Conservation (phyloP, 2,797 vertebrate genomes). For the Arrhamphus sclerolepis region DNA sequence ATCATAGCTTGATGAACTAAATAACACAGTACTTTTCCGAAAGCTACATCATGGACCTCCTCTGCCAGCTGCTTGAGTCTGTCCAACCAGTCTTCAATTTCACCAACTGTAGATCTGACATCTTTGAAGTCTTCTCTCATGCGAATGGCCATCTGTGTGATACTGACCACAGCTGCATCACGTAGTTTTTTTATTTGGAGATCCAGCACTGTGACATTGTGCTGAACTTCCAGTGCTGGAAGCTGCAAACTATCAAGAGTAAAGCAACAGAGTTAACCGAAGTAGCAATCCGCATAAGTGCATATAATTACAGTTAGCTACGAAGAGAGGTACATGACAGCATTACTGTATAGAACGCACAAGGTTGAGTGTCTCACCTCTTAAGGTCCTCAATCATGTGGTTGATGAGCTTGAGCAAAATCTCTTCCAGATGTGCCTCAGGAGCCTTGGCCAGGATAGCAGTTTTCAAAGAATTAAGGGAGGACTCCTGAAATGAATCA, state of each 20-base stretch:
- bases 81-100: constrained; percentile 93
- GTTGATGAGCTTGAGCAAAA: constrained; percentile 89
- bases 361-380: constrained; percentile 75
- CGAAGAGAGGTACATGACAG: background rate
- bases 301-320: background rate
- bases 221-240: constrained; percentile 82
- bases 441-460: constrained; percentile 86
- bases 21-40: background rate
- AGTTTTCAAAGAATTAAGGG: constrained; percentile 82
- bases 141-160: constrained; percentile 79
- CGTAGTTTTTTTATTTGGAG: constrained; percentile 89
- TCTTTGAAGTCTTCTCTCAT: constrained; percentile 85
- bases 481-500: constrained; percentile 60
- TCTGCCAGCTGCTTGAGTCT: constrained; percentile 88
- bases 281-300: constrained; percentile 3
- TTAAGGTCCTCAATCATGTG: constrained; percentile 87
- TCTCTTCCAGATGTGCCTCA: constrained; percentile 81
- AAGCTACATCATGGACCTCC: constrained; percentile 78
- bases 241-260: constrained; percentile 77
- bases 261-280: constrained; percentile 4
- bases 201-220: constrained; percentile 90
- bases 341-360: background rate
- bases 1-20: background rate
- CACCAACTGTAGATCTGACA: constrained; percentile 82
- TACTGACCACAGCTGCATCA: constrained; percentile 77